Percentiles rank a stretch among this genome's conserved stretches.
phyloP scores from a whole-genome alignment of 2,113 vertebrate genomes.

The Platichthys flesus region DNA sequence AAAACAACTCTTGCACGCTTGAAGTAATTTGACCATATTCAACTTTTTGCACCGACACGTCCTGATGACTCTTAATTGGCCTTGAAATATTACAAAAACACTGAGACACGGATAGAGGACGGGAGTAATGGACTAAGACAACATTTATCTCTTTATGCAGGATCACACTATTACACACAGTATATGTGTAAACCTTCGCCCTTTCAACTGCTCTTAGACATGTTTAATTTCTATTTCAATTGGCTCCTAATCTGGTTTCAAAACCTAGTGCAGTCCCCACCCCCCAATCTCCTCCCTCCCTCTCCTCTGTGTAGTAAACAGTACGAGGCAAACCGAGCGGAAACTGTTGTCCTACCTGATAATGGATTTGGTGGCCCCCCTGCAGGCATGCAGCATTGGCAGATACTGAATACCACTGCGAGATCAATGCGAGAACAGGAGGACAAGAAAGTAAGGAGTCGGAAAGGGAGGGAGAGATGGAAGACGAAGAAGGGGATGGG shows the following conservation, averaged over 20 bases:
- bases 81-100: slow-evolving; percentile 30
- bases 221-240: slow-evolving; percentile 56
- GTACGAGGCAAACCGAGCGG: slow-evolving; percentile 77
- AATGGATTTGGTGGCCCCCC: slow-evolving; percentile 85
- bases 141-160: neutral
- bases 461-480: slow-evolving; percentile 61
- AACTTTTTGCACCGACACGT: slow-evolving; percentile 43
- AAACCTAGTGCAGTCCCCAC: slow-evolving; percentile 52
- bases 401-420: slow-evolving; percentile 82
- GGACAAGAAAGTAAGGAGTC: slow-evolving; percentile 65
- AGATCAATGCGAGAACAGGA: slow-evolving; percentile 80
- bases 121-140: neutral
- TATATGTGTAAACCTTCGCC: slow-evolving; percentile 12
- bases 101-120: neutral
- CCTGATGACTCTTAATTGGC: slow-evolving; percentile 43
- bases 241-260: slow-evolving; percentile 68
- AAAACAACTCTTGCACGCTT: slow-evolving; percentile 40
- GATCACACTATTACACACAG: slow-evolving; percentile 3
- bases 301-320: slow-evolving; percentile 47
- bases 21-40: slow-evolving; percentile 38
- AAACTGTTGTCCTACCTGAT: slow-evolving; percentile 86
- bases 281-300: slow-evolving; percentile 16
- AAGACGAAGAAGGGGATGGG: slow-evolving; percentile 73
- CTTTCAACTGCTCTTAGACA: slow-evolving; percentile 38
- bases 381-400: slow-evolving; percentile 85